Conservation (phyloP, 2,888 invertebrate genomes). For the Lampropteryx suffumata region DNA sequence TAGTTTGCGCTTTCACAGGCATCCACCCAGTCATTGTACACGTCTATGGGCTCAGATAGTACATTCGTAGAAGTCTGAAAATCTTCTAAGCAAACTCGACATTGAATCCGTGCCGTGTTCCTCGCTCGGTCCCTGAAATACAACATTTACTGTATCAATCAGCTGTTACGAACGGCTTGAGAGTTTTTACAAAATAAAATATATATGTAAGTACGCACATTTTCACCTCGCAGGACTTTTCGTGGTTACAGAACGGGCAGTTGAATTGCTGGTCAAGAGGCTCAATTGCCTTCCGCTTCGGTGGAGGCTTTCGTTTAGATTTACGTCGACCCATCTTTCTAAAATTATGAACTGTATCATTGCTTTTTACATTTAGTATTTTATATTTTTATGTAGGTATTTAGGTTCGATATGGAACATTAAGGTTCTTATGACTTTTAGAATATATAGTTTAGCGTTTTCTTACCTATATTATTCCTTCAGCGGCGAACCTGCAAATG, state of each 20-base stretch:
- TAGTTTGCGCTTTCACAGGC: constrained; percentile 96
- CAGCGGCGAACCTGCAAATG: too few species aligned
- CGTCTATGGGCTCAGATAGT: constrained; percentile 98
- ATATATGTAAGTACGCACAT: constrained; percentile 86
- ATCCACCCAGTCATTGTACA: constrained; percentile 99
- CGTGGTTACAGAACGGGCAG: constrained; percentile 99
- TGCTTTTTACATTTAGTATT: too few species aligned
- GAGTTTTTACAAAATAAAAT: background rate
- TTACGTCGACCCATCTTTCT: constrained; percentile 95
- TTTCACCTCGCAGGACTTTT: constrained; percentile 99
- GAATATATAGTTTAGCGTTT: too few species aligned
- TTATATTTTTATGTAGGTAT: too few species aligned
- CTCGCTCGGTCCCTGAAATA: constrained; percentile 94
- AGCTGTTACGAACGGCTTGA: background rate
- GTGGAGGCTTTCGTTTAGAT: constrained; percentile 98
- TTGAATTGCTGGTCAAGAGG: constrained; percentile 98
- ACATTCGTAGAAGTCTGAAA: constrained; percentile 98
- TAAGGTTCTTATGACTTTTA: too few species aligned
- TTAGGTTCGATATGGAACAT: too few species aligned
- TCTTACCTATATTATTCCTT: too few species aligned
- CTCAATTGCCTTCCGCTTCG: constrained; percentile 95
- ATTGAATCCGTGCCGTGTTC: constrained; percentile 97
- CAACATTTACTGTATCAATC: background rate
- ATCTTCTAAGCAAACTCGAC: constrained; percentile 97
- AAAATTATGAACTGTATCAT: background rate